Percentiles rank a stretch among this genome's conserved stretches.
Conservation (phyloP, 2,888 invertebrate genomes). For the Latrodectus hesperus region DNA sequence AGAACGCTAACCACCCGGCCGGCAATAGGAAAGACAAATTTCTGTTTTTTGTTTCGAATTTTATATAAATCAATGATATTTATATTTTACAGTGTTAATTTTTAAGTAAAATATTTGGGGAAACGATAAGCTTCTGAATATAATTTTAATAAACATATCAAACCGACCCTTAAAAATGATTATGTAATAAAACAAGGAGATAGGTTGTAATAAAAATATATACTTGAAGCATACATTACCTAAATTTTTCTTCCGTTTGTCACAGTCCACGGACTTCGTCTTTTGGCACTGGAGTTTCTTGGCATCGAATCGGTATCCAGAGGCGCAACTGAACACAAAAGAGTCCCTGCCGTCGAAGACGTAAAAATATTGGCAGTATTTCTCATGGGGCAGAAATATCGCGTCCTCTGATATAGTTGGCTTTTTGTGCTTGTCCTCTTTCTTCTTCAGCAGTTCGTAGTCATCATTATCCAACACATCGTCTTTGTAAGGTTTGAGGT, state of each 20-base stretch:
- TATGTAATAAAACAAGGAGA: too few relatives aligned
- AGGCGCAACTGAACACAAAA: conserved; percentile 28
- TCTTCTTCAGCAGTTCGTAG: neutral
- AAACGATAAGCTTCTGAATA: too few relatives aligned
- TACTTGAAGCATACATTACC: neutral
- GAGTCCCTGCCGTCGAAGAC: conserved; percentile 46
- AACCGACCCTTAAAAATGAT: too few relatives aligned
- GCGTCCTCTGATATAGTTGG: conserved; percentile 39
- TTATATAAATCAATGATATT: too few relatives aligned
- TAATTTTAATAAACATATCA: too few relatives aligned
- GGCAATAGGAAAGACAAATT: too few relatives aligned
- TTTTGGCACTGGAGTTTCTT: conserved; percentile 41
- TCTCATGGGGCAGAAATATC: conserved; percentile 60
- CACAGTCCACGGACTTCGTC: conserved; percentile 45
- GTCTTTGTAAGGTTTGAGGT: neutral
- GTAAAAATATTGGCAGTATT: conserved; percentile 59
- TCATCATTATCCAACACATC: neutral
- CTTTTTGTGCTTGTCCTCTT: conserved; percentile 1
- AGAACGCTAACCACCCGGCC: too few relatives aligned
- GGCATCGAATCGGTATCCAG: conserved; percentile 40
- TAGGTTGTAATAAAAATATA: too few relatives aligned
- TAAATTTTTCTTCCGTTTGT: conserved; percentile 44
- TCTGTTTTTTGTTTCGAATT: too few relatives aligned
- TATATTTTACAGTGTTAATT: too few relatives aligned
- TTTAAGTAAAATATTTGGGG: too few relatives aligned